A percentile compares a stretch with the other conserved stretches of the same genome.
Evolutionary conservation across 2,113 vertebrate species (phyloP).

Genomic region (Brachionichthys hirsutus): DNA sequence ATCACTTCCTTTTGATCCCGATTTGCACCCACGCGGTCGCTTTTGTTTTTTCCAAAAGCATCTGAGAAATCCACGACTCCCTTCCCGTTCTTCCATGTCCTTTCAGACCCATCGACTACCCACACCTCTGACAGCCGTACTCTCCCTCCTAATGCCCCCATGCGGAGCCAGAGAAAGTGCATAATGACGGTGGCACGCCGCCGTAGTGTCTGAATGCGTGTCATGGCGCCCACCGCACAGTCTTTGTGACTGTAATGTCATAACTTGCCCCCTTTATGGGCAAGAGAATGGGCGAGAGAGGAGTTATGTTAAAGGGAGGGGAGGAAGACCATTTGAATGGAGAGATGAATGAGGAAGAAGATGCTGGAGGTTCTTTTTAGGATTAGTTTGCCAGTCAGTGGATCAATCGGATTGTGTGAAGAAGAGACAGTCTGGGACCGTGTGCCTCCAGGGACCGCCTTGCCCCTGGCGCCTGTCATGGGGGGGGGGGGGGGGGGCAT

Average conservation of each 20-base stretch:
- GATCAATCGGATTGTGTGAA: slow-evolving; percentile 12
- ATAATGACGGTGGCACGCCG: slow-evolving; percentile 49
- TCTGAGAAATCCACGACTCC: background rate
- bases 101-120: slow-evolving; percentile 43
- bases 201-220: slow-evolving; percentile 53
- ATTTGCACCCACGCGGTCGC: slow-evolving; percentile 2
- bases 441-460: slow-evolving; percentile 36
- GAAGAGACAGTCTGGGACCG: slow-evolving; percentile 12
- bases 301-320: slow-evolving; percentile 16
- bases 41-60: slow-evolving; percentile 16
- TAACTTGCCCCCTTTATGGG: slow-evolving; percentile 62
- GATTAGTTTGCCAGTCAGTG: slow-evolving; percentile 9
- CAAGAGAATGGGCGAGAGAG: slow-evolving; percentile 3
- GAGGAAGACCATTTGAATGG: slow-evolving; percentile 2
- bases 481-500: slow-evolving; percentile 30
- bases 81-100: background rate
- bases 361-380: slow-evolving; percentile 10
- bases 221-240: slow-evolving; percentile 41
- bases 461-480: slow-evolving; percentile 20
- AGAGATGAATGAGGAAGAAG: slow-evolving; percentile 13
- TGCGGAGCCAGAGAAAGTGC: slow-evolving; percentile 46
- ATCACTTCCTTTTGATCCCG: slow-evolving; percentile 30
- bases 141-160: slow-evolving; percentile 34
- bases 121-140: slow-evolving; percentile 13
- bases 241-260: slow-evolving; percentile 52